A percentile compares a stretch with the other conserved stretches of the same genome.
These are phyloP conservation scores for Microctonus hyperodae DNA, from an alignment of 2,888 invertebrate species.

Conservation along the genomic window DNA sequence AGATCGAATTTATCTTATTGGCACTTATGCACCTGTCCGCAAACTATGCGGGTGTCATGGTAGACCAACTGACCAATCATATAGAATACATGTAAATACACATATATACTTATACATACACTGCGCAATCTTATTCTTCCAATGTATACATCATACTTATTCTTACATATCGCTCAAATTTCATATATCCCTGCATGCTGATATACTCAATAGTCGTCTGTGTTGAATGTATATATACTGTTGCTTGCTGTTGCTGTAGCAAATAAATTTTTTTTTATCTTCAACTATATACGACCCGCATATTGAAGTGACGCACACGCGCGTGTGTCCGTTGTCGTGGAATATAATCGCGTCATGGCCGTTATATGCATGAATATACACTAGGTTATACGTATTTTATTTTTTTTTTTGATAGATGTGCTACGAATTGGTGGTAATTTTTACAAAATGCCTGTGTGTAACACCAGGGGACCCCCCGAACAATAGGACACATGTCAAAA, in stretches of 20 bases:
- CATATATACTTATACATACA: background rate
- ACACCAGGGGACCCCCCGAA: constrained; percentile 38
- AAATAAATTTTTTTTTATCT: constrained; percentile 37
- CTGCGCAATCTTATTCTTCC: background rate
- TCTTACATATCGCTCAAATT: background rate
- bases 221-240: background rate
- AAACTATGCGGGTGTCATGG: constrained; percentile 56
- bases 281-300: constrained; percentile 51
- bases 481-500: constrained; percentile 62
- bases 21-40: constrained; percentile 59
- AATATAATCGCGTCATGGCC: constrained; percentile 29
- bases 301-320: constrained; percentile 40
- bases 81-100: background rate
- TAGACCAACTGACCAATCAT: constrained; percentile 60
- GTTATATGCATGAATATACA: too few relatives aligned
- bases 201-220: too few relatives aligned
- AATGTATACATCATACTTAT: background rate
- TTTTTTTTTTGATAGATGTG: constrained; percentile 22
- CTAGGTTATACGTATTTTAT: constrained; percentile 13
- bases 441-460: constrained; percentile 14
- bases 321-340: constrained; percentile 35
- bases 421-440: constrained; percentile 9
- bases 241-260: background rate
- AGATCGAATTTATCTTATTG: constrained; percentile 63
- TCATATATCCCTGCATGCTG: constrained; percentile 26